A percentile compares a stretch with the other conserved stretches of the same genome.
Evolutionary conservation across 2,797 vertebrate genomes (phyloP).

Genomic region (Hyperoplus lanceolatus): DNA sequence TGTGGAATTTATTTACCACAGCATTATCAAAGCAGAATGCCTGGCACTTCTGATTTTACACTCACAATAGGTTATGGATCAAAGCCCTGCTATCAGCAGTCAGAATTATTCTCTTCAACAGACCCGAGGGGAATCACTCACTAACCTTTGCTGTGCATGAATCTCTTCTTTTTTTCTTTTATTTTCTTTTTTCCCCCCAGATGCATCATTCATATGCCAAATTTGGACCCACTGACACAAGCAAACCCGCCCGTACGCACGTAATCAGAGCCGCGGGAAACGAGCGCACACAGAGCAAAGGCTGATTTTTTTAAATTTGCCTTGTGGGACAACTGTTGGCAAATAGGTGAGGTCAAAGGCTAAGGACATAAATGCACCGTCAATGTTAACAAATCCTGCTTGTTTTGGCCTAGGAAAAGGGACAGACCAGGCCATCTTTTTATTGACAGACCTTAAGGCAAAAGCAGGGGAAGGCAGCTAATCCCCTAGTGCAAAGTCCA

Average conservation of each 20-base stretch:
- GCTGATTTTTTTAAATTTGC: slow-evolving; percentile 25
- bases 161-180: slow-evolving; percentile 8
- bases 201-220: slow-evolving; percentile 65
- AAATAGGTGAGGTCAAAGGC: slow-evolving; percentile 56
- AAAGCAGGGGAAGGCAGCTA: not conserved
- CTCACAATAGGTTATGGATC: slow-evolving; percentile 80
- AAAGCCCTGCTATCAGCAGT: slow-evolving; percentile 79
- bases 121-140: slow-evolving; percentile 61
- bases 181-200: not conserved
- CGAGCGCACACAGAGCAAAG: slow-evolving; percentile 44
- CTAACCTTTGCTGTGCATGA: slow-evolving; percentile 67
- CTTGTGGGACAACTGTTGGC: slow-evolving; percentile 28
- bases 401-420: slow-evolving; percentile 43
- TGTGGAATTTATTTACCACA: slow-evolving; percentile 69
- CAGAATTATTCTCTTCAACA: slow-evolving; percentile 69
- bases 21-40: slow-evolving; percentile 76
- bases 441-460: slow-evolving; percentile 39
- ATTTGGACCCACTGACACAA: slow-evolving; percentile 36
- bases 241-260: slow-evolving; percentile 13
- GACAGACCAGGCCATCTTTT: slow-evolving; percentile 26
- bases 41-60: slow-evolving; percentile 76
- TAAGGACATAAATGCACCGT: slow-evolving; percentile 52
- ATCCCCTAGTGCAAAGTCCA: slow-evolving; percentile 15
- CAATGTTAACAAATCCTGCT: slow-evolving; percentile 52
- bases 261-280: slow-evolving; percentile 44